These are phyloP conservation scores for Leucophenga montana DNA, from an alignment of 2,888 invertebrate species.

Conservation along the genomic window DNA sequence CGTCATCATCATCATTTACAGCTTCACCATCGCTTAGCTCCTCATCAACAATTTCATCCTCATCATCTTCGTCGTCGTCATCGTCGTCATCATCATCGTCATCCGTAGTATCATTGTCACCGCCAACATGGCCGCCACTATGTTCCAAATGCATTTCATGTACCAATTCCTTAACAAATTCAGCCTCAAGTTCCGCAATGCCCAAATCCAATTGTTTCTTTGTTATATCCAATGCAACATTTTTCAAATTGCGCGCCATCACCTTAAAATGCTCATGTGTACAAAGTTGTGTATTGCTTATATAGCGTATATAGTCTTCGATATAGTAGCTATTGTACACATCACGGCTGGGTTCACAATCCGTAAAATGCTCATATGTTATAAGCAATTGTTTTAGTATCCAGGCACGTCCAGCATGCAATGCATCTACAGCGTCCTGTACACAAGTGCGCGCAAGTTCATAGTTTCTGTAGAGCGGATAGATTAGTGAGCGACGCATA, in stretches of 20 bases:
- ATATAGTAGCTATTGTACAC: constrained; percentile 65
- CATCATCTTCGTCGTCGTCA: constrained; percentile 47
- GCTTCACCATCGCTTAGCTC: constrained; percentile 13
- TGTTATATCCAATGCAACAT: constrained; percentile 60
- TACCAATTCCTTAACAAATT: constrained; percentile 67
- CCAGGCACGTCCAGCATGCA: constrained; percentile 64
- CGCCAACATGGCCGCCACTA: constrained; percentile 49
- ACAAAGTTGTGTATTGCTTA: constrained; percentile 53
- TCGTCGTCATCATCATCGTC: constrained; percentile 50
- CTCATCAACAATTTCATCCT: constrained; percentile 24
- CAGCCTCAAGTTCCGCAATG: constrained; percentile 66
- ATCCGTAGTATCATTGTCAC: constrained; percentile 10
- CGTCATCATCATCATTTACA: constrained; percentile 45
- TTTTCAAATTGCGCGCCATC: constrained; percentile 67
- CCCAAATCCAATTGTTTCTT: constrained; percentile 67
- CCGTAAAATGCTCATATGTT: constrained; percentile 59
- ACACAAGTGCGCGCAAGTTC: constrained; percentile 67
- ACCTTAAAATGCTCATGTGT: constrained; percentile 58
- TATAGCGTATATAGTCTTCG: constrained; percentile 67
- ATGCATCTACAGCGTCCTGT: constrained; percentile 66
- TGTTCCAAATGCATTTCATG: constrained; percentile 64
- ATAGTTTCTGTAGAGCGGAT: constrained; percentile 70
- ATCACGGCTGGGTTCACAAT: constrained; percentile 57
- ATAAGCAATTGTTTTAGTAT: constrained; percentile 67
- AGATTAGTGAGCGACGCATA: constrained; percentile 66